Conservation (phyloP, 2,797 vertebrate genomes). For the Bradypus variegatus region DNA sequence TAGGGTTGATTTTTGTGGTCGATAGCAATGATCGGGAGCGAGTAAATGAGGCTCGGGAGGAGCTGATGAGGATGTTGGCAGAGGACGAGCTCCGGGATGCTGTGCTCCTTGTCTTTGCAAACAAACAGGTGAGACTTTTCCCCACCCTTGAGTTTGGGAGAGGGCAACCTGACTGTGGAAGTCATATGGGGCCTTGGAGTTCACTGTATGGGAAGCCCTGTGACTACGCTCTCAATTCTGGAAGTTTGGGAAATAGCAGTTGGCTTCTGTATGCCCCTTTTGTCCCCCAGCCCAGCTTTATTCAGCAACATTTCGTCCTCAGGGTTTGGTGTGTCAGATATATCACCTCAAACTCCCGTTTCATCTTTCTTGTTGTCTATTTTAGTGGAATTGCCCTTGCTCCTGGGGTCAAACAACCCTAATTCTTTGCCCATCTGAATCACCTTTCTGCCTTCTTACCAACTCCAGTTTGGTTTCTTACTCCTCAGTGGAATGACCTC, state of each 20-base stretch:
- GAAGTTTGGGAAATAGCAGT: not conserved
- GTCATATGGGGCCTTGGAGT: not conserved
- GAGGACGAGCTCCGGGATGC: slow-evolving; percentile 95
- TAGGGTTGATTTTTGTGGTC: slow-evolving; percentile 95
- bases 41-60: slow-evolving; percentile 93
- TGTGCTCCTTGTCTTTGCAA: slow-evolving; percentile 94
- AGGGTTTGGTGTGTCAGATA: not conserved
- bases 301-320: not conserved
- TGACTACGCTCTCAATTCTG: not conserved
- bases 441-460: not conserved
- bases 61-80: slow-evolving; percentile 97
- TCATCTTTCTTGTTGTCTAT: not conserved
- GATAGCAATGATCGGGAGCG: slow-evolving; percentile 96
- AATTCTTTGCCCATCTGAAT: not conserved
- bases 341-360: not conserved
- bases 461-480: not conserved
- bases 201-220: not conserved
- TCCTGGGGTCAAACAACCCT: not conserved
- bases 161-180: not conserved
- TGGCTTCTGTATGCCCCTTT: not conserved
- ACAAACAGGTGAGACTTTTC: slow-evolving; percentile 85
- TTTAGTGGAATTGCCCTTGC: not conserved
- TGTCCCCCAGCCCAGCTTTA: not conserved
- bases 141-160: not conserved
- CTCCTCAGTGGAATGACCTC: not conserved